A percentile compares a stretch with the other conserved stretches of the same genome.
Conservation (phyloP, 2,888 invertebrate genomes). For the Alviniconcha strummeri region DNA sequence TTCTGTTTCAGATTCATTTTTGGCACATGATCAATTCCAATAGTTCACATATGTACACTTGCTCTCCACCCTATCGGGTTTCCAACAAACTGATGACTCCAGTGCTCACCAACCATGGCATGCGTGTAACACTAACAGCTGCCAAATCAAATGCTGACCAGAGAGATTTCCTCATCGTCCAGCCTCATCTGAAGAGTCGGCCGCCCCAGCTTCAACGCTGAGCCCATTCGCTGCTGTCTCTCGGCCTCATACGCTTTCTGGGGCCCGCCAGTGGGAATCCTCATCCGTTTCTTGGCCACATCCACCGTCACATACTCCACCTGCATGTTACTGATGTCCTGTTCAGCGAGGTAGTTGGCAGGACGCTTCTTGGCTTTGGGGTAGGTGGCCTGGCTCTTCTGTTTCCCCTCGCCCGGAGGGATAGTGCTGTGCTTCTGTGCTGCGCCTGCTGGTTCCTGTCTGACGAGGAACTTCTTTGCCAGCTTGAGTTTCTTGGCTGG, state of each 20-base stretch:
- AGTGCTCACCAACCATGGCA: too few species aligned
- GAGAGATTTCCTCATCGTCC: conserved; percentile 14
- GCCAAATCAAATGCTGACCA: background rate
- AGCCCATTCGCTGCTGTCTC: background rate
- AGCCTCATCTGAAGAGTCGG: background rate
- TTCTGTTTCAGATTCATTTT: too few species aligned
- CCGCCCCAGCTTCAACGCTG: background rate
- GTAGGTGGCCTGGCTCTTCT: background rate
- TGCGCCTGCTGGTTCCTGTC: background rate
- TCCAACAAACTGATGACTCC: too few species aligned
- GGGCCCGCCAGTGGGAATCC: too few species aligned
- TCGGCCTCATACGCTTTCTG: background rate
- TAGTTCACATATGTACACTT: too few species aligned
- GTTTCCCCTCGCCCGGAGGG: background rate
- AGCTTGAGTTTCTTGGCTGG: background rate
- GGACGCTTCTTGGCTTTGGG: background rate
- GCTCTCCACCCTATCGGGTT: too few species aligned
- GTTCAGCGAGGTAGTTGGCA: background rate
- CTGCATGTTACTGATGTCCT: background rate
- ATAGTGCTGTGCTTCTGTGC: too few species aligned
- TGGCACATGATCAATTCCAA: too few species aligned
- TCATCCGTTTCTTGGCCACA: background rate
- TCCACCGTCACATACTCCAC: conserved; percentile 8
- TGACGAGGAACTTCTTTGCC: background rate
- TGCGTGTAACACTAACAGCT: too few species aligned